These are phyloP conservation scores for Cactoblastis cactorum DNA, from an alignment of 2,888 invertebrate species.

Conservation along the genomic window DNA sequence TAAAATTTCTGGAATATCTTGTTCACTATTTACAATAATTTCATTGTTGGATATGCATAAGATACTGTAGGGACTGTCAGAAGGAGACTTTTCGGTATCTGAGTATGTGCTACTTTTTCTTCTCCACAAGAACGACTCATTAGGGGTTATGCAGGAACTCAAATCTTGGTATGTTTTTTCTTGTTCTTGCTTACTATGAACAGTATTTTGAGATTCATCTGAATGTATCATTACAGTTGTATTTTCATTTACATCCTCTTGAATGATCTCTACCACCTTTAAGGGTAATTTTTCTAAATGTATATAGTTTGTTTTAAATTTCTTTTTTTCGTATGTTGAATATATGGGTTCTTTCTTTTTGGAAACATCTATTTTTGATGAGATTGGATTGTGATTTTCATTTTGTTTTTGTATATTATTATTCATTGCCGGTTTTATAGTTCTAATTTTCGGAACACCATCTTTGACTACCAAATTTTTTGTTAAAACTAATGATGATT, in stretches of 20 bases:
- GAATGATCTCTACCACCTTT: conserved; percentile 68
- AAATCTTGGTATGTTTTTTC: conserved; percentile 48
- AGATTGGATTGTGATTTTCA: conserved; percentile 20
- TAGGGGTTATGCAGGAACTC: conserved; percentile 73
- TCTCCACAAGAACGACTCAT: conserved; percentile 83
- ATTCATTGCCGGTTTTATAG: conserved; percentile 44
- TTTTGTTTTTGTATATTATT: conserved; percentile 28
- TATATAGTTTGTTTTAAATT: conserved; percentile 70
- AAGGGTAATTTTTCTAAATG: conserved; percentile 66
- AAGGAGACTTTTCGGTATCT: conserved; percentile 53
- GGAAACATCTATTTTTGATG: conserved; percentile 17
- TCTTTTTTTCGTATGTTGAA: conserved; percentile 47
- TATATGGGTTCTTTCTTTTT: conserved; percentile 62
- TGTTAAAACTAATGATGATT: conserved; percentile 72
- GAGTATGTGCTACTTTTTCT: conserved; percentile 65
- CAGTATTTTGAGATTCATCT: conserved; percentile 21
- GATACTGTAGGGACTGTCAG: conserved; percentile 58
- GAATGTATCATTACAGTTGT: conserved; percentile 21
- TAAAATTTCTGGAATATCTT: conserved; percentile 32
- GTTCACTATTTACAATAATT: conserved; percentile 35
- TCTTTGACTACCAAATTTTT: conserved; percentile 76
- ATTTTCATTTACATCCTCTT: conserved; percentile 60
- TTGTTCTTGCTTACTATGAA: conserved; percentile 23
- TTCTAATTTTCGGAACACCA: conserved; percentile 73
- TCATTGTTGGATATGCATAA: conserved; percentile 50